Conservation (phyloP, 2,797 vertebrate species). For the Euthynnus affinis region DNA sequence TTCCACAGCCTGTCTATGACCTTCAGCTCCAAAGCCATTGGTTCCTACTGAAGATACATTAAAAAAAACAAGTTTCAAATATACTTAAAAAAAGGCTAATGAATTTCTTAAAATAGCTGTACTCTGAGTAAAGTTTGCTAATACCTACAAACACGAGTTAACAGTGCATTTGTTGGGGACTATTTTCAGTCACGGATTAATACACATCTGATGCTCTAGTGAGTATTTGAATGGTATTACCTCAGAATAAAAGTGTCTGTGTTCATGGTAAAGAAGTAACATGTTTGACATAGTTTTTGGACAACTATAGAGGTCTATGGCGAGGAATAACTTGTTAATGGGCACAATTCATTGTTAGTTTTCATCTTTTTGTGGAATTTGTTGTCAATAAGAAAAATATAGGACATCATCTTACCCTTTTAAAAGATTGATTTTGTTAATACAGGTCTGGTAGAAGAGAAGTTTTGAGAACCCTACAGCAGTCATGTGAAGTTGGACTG, state of each 20-base stretch:
- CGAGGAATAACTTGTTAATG: not conserved
- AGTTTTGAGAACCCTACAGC: conserved; percentile 19
- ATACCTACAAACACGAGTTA: not conserved
- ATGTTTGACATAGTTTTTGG: not conserved
- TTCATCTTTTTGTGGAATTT: not conserved
- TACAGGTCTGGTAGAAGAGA: not conserved
- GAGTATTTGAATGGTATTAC: not conserved
- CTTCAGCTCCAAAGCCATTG: not conserved
- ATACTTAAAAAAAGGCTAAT: not conserved
- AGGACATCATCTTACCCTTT: not conserved
- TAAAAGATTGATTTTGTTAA: conserved; percentile 7
- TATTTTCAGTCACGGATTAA: not conserved
- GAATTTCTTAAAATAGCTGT: not conserved
- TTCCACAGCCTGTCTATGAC: not conserved
- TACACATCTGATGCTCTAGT: not conserved
- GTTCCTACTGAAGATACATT: not conserved
- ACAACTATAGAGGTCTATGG: not conserved
- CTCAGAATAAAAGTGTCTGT: too few relatives aligned
- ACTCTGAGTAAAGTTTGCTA: not conserved
- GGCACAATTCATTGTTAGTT: not conserved
- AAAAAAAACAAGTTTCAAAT: not conserved
- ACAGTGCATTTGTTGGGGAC: too few relatives aligned
- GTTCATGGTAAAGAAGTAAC: not conserved
- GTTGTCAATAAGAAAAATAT: not conserved
- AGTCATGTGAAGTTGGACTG: conserved; percentile 37